Conservation (phyloP, 2,113 vertebrate species). For the Onychostoma macrolepis region DNA sequence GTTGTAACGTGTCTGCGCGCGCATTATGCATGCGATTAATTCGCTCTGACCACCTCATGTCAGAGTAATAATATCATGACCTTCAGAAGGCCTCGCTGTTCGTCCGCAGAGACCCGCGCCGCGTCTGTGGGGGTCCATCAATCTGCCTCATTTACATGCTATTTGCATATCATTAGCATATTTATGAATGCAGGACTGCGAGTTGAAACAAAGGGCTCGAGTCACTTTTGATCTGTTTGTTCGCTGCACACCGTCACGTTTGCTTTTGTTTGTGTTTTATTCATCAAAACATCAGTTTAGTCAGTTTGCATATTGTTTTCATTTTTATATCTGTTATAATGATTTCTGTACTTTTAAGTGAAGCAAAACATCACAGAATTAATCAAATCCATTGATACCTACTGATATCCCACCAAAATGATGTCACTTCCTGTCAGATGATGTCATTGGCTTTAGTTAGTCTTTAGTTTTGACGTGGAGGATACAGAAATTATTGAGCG, state of each 20-base stretch:
- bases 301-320: neutral
- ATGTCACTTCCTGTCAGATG: too few relatives aligned
- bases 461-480: too few relatives aligned
- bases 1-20: neutral
- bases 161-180: slow-evolving; percentile 74
- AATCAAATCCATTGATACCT: too few relatives aligned
- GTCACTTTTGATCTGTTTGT: neutral
- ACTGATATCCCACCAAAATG: too few relatives aligned
- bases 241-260: neutral
- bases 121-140: slow-evolving; percentile 68
- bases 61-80: neutral
- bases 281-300: neutral
- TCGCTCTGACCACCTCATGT: neutral
- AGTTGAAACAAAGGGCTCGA: slow-evolving; percentile 51
- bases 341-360: too few relatives aligned
- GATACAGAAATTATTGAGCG: too few relatives aligned
- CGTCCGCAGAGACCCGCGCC: neutral
- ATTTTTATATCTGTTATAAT: neutral
- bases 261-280: neutral
- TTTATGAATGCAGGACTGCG: slow-evolving; percentile 68
- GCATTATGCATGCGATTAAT: neutral
- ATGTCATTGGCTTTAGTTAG: too few relatives aligned
- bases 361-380: too few relatives aligned
- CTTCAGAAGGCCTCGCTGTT: neutral
- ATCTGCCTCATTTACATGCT: slow-evolving; percentile 74